phyloP scores from a whole-genome alignment of 2,113 vertebrate species.

The Progne subis region DNA sequence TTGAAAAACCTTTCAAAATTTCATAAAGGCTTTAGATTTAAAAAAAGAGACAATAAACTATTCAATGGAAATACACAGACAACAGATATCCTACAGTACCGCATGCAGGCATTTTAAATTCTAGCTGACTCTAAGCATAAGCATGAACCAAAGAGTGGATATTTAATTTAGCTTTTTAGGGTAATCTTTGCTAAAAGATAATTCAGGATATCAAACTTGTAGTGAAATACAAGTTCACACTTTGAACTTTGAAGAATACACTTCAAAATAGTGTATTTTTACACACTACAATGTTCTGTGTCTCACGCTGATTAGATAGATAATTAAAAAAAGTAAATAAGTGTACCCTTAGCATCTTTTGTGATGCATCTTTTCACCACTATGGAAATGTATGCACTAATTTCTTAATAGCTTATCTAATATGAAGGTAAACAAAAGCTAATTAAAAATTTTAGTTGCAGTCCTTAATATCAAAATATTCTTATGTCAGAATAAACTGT shows the following conservation, averaged over 20 bases:
- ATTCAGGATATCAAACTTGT: not conserved
- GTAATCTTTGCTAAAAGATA: not conserved
- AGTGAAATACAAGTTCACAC: not conserved
- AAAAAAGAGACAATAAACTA: not conserved
- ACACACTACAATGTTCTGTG: not conserved
- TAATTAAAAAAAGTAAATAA: not conserved
- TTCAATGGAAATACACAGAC: not conserved
- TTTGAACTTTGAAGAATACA: no score
- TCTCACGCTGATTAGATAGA: not conserved
- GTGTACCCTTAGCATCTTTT: not conserved
- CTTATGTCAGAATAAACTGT: not conserved
- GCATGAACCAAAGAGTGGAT: not conserved
- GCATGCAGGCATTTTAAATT: not conserved
- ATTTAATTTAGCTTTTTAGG: not conserved
- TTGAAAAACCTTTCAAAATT: not conserved
- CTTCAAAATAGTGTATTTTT: not conserved
- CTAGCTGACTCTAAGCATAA: not conserved
- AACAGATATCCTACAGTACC: not conserved
- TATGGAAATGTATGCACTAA: not conserved
- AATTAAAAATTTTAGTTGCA: not conserved
- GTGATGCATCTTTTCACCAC: not conserved
- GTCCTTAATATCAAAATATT: not conserved
- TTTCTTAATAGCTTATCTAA: not conserved
- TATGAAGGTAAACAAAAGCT: not conserved
- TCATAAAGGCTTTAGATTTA: not conserved